Evolutionary conservation across 2,888 invertebrate genomes (phyloP), one percentile per base, ranked within the genome.

Genomic region (Yponomeuta plumbellus): DNA sequence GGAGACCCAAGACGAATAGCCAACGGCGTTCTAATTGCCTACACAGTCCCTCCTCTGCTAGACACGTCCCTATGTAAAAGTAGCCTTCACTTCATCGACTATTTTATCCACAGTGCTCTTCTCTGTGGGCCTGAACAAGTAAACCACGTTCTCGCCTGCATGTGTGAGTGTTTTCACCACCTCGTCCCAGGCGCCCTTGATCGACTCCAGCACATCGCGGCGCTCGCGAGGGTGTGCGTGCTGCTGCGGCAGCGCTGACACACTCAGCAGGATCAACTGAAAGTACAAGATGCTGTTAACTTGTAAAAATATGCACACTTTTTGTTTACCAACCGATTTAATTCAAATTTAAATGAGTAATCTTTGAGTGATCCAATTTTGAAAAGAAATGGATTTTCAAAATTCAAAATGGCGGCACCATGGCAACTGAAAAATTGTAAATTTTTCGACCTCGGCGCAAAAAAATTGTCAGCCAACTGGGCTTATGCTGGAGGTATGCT

Each of bases 121-220:
- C 72, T 90, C 88, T 0, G 88, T 88, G 0, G 88, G 89, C 63
- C 85, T 88, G 70, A 89, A 86, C 8, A 85, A 86, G 64, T 88
- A 77, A 2, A 89, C 86, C 0, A 89, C 85, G 0, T 88, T 84
- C 66, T 89, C 88, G 0, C 87, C 81, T 0, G 89, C 90, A 17
- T 88, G 80, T 11, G 78, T 80, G 40, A 89, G 70, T 0, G 87
- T 85, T 70, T 77, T 82, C 56, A 84, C 85, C 61, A 85, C 78
- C 40, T 84, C 87, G 23, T 76, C 77, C 88, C 86, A 88, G 0
- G 88, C 87, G 65, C 76, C 75, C 69, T 86, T 89, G 81, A 89
- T 79, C 0, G 85, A 78, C 0, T 89, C 90, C 84, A 85, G 80
- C 0, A 89, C 85, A 66, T 88, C 87, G 22, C 90, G 82, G 69